Base-by-base conservation (phyloP, 2,888 invertebrate species). In the Acrobasis suavella region DNA sequence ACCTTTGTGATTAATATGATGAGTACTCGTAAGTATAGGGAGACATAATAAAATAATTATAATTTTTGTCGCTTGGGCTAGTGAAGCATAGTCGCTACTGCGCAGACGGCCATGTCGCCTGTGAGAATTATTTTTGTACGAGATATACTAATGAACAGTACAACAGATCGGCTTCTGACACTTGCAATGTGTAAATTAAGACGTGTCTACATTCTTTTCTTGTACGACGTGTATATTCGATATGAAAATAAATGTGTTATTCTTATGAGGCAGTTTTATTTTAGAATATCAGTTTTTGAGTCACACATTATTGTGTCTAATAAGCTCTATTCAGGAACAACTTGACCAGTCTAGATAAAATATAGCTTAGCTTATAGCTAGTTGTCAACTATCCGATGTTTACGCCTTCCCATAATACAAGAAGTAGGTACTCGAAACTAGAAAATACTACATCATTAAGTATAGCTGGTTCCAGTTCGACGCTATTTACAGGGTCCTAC, bases 201-300 rank as follows among this genome's bases (percentile, higher is more conserved):
- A 73, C 74, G 75, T 77, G 75, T 72, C 75, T 76, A 79, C 73
- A 77, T 76, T 80, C 77, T 80, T 79, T 79, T 83, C 80, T 83
- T 85, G 74, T 78, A 75, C 71, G 75, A 81, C 77, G 75, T 85
- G 80, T 82, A 80, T 85, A 83, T 85, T 84, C 78, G 79, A 80
- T 84, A 80, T 81, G 73, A 66, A 83, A 85, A 82, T 82, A 84
- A 85, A 86, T 82, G 80, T 84, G 81, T 81, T 85, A 84, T 81
- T 84, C 83, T 75, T 76, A 74, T 69, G 70, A 70, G 73, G 68
- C 74, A 67, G 70, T 72, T 75, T 77, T 70, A 72, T 67, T 72
- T 72, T 64, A 73, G 75, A 77, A 76, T 76, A 5, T 7, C 32
- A 32, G 32, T 7, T 7, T 7, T 7, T 32, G 2, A 6, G 32